Base-by-base conservation (phyloP, 2,113 vertebrate species). In the Leiothrix lutea region DNA sequence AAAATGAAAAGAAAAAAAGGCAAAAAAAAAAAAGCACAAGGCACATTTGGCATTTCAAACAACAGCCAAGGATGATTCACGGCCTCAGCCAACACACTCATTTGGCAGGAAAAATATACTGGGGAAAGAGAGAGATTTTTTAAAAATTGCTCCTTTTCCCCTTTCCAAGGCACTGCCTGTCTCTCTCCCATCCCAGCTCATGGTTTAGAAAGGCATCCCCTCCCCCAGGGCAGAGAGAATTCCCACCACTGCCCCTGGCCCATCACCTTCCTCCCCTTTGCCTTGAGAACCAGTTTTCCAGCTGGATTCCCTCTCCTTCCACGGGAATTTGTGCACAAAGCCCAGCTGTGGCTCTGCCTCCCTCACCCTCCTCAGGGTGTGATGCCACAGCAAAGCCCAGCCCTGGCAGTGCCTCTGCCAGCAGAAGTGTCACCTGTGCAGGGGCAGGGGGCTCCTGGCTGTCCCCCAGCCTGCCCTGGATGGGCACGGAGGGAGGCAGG, bases 31-130 rank as follows among this genome's bases (percentile, higher is more conserved):
- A 47, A 69, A 40, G 54, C 54, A 75, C 70, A 82, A 72, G 61
- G 61, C 4, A 0, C 57, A 47, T 69, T 94, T 88, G 84, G 88
- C 91, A 86, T 79, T 89, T 94, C 78, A 61, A 80, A 74, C 38
- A 14, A 44, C 13, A 5, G n/a, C 71, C 14, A 47, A 77, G 90
- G 85, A 90, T 86, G 90, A 95, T 94, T 96, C 95, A 94, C 83
- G 73, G 1, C 45, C 78, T 74, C 89, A 78, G 91, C 57, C 83
- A 91, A 53, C 18, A 26, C 48, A 45, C 35, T 6, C 18, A 21
- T 4, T 23, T 33, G 20, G 62, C 54, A 61, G 78, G 81, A 88
- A 94, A 80, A 85, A 92, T 19, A 38, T 2, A 33, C 36, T 29
- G 36, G 24, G 18, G 48, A 48, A 54, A 62, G 42, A 72, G 0